Conservation (phyloP, 2,888 invertebrate species). For the Myathropa florea region DNA sequence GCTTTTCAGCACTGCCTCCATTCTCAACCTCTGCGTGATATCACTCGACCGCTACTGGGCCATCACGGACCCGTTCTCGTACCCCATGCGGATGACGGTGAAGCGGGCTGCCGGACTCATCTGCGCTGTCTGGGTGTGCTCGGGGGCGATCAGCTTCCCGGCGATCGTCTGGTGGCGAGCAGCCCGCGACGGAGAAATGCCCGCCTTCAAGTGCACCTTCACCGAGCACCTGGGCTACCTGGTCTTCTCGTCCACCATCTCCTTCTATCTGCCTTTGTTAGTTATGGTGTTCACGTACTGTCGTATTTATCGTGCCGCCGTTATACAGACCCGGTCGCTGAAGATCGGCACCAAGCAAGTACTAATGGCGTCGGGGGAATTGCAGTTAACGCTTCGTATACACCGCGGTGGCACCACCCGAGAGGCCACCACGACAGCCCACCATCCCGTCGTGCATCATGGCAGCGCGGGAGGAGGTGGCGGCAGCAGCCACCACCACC, state of each 20-base stretch:
- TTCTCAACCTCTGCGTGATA: conserved; percentile 98
- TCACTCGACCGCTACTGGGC: conserved; percentile 99
- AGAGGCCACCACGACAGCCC: conserved; percentile 80
- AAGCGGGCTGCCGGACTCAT: conserved; percentile 93
- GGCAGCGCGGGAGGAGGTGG: conserved; percentile 81
- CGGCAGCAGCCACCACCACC: conserved; percentile 76
- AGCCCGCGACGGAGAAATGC: conserved; percentile 89
- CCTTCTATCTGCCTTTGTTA: conserved; percentile 97
- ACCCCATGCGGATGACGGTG: conserved; percentile 96
- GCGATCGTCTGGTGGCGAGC: conserved; percentile 98
- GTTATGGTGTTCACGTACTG: conserved; percentile 99
- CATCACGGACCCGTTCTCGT: conserved; percentile 98
- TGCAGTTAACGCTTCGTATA: conserved; percentile 94
- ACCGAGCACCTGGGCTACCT: conserved; percentile 98
- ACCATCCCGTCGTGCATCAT: conserved; percentile 74
- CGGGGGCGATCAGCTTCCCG: conserved; percentile 98
- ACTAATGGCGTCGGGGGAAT: conserved; percentile 90
- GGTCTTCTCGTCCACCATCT: conserved; percentile 98
- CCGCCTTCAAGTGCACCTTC: conserved; percentile 94
- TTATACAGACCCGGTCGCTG: conserved; percentile 93
- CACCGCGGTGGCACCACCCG: conserved; percentile 93
- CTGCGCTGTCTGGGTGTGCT: conserved; percentile 97
- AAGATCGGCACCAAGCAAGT: conserved; percentile 96
- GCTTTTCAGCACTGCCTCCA: conserved; percentile 97
- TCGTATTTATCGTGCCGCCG: conserved; percentile 96